A percentile compares a stretch with the other conserved stretches of the same genome.
These are phyloP conservation scores for Sebastiscus albofasciatus DNA, from an alignment of 2,797 vertebrate species.

Conservation along the genomic window DNA sequence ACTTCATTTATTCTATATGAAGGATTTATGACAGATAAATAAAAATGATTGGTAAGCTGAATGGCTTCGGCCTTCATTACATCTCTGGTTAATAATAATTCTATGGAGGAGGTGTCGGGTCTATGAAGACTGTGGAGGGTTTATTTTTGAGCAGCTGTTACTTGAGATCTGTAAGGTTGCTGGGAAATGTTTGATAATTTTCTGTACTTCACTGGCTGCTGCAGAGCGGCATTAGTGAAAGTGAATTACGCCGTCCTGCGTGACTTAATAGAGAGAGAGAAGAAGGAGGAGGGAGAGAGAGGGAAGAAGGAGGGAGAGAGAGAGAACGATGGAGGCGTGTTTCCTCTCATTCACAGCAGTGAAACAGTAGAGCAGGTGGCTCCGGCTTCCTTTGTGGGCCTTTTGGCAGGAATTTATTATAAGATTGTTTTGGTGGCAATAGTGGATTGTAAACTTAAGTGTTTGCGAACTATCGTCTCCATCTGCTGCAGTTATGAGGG, in stretches of 20 bases:
- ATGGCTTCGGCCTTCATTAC: not conserved
- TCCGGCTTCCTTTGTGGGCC: constrained; percentile 40
- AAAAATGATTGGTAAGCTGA: not conserved
- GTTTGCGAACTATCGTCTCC: constrained; percentile 45
- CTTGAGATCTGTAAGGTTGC: constrained; percentile 38
- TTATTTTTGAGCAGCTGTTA: constrained; percentile 26
- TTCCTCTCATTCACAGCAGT: constrained; percentile 27
- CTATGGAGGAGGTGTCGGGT: not conserved
- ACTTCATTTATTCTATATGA: not conserved
- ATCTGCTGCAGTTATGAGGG: constrained; percentile 23
- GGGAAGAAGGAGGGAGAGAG: not conserved
- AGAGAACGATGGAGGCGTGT: not conserved
- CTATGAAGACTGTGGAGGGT: not conserved
- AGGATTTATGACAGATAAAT: not conserved
- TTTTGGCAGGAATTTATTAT: constrained; percentile 46
- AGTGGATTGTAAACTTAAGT: constrained; percentile 17
- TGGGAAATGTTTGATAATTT: constrained; percentile 68
- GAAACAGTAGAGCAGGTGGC: constrained; percentile 54
- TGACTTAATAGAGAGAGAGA: constrained; percentile 22
- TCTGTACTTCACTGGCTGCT: constrained; percentile 42
- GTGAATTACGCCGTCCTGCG: constrained; percentile 64
- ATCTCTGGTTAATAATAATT: not conserved
- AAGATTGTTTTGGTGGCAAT: constrained; percentile 30
- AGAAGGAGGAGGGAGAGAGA: not conserved
- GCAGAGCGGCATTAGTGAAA: constrained; percentile 69